These are phyloP conservation scores for Nicator chloris DNA, from an alignment of 2,113 vertebrate genomes.

Conservation along the genomic window DNA sequence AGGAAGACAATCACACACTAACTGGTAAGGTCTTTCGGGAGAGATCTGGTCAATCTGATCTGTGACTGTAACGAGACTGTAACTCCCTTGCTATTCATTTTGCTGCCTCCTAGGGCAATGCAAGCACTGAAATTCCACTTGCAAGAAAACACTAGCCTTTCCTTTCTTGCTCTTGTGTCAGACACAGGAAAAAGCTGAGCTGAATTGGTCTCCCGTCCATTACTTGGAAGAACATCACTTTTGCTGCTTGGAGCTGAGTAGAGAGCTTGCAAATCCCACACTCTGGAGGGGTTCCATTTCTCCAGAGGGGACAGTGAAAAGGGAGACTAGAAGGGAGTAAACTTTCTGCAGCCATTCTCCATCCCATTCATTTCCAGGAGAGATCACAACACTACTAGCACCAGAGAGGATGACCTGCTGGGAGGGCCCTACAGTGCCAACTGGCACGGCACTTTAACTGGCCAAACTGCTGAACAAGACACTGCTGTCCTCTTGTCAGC, in stretches of 20 bases:
- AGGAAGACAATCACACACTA: neutral
- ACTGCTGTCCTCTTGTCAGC: neutral
- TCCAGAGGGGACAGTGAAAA: neutral
- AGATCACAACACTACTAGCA: neutral
- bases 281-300: neutral
- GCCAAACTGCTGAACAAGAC: neutral
- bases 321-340: neutral
- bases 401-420: neutral
- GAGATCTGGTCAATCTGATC: neutral
- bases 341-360: neutral
- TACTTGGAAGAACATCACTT: neutral
- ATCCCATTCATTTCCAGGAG: neutral
- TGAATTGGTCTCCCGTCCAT: neutral
- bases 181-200: neutral
- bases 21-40: neutral
- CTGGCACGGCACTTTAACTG: neutral
- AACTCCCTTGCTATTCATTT: neutral
- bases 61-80: neutral
- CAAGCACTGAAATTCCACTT: neutral
- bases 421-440: neutral
- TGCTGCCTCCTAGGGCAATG: neutral
- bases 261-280: neutral
- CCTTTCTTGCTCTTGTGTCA: neutral
- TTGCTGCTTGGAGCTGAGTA: neutral
- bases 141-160: neutral